Percentiles rank a stretch among this genome's conserved stretches.
Conservation (phyloP, 64 coral and sea anemone species). For the Montipora sp. region DNA sequence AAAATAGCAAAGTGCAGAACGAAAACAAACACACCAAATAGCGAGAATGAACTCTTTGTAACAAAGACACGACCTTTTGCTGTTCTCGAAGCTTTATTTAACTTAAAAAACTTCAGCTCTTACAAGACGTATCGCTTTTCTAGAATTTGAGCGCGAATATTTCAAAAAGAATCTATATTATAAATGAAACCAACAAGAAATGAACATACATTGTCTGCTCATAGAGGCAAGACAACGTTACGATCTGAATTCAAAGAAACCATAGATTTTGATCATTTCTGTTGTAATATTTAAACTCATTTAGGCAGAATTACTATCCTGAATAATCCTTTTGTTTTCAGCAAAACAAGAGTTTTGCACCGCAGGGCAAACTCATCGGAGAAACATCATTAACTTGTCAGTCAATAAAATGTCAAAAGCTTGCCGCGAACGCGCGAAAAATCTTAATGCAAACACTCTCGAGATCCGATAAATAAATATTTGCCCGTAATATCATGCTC, state of each 20-base stretch:
- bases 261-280: background rate
- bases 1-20: slow-evolving; percentile 29
- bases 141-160: background rate
- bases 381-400: slow-evolving; percentile 14
- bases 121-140: background rate
- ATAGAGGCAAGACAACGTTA: background rate
- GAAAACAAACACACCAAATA: slow-evolving; percentile 34
- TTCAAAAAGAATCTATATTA: background rate
- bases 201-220: background rate
- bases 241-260: slow-evolving; percentile 12
- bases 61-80: background rate
- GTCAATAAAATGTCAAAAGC: slow-evolving; percentile 3
- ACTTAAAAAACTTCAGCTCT: background rate
- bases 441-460: slow-evolving; percentile 15
- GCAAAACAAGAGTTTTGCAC: background rate
- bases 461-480: slow-evolving; percentile 31
- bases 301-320: background rate
- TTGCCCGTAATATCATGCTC: background rate
- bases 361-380: background rate
- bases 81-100: background rate
- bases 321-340: slow-evolving; percentile 35
- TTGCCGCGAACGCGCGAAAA: slow-evolving; percentile 20
- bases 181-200: background rate
- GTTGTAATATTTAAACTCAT: slow-evolving; percentile 47
- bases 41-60: background rate